phyloP scores from a whole-genome alignment of 2,888 invertebrate species.

The Hanleya hanleyi region DNA sequence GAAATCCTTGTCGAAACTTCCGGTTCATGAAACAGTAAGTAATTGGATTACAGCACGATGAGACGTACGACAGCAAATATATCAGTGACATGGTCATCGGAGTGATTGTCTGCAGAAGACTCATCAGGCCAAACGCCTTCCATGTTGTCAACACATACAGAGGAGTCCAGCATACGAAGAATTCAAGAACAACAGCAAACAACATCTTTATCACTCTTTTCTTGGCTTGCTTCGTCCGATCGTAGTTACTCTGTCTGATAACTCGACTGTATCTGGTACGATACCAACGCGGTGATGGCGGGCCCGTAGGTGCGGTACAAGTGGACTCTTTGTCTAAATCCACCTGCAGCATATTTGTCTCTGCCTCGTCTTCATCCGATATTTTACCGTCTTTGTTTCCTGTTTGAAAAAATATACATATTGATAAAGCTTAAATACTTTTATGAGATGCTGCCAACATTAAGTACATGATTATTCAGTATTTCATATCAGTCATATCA shows the following conservation, averaged over 20 bases:
- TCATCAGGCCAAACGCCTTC: conserved; percentile 83
- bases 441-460: too few species aligned
- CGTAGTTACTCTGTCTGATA: conserved; percentile 79
- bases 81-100: conserved; percentile 78
- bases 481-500: too few species aligned
- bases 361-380: conserved; percentile 38
- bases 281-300: background rate
- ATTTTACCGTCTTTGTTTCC: conserved; percentile 16
- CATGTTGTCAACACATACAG: conserved; percentile 86
- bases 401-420: background rate
- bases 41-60: conserved; percentile 2
- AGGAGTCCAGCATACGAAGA: conserved; percentile 94
- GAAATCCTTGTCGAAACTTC: conserved; percentile 87
- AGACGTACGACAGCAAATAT: conserved; percentile 85
- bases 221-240: conserved; percentile 81
- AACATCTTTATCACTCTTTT: conserved; percentile 81
- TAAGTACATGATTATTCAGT: too few species aligned
- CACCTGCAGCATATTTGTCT: conserved; percentile 33
- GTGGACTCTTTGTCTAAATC: conserved; percentile 36
- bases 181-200: conserved; percentile 90
- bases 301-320: conserved; percentile 29
- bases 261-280: background rate
- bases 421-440: too few species aligned
- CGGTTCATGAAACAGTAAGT: conserved; percentile 82
- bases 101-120: conserved; percentile 74